Conservation (phyloP, 1,140 invertebrate genomes). For the Tetraneura akinire region DNA sequence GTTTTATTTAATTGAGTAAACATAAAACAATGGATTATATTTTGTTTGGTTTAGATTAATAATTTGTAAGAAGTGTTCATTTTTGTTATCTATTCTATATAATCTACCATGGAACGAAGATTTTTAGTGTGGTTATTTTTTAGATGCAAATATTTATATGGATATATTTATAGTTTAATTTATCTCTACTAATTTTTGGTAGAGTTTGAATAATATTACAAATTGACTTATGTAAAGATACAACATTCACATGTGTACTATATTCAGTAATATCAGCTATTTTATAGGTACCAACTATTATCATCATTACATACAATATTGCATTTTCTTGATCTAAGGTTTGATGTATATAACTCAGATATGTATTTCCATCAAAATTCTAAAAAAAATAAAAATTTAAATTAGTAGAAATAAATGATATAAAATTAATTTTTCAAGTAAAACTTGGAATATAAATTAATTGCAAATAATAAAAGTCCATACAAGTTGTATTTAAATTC, state of each 20-base stretch:
- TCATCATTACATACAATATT: conserved; percentile 36
- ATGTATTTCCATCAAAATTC: background rate
- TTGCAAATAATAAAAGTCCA: background rate
- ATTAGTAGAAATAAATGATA: too few species aligned
- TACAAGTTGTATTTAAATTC: background rate
- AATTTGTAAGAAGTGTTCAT: background rate
- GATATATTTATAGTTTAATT: background rate
- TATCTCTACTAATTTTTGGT: background rate
- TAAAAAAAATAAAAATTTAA: conserved; percentile 20
- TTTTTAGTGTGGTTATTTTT: background rate
- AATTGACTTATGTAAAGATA: conserved; percentile 9
- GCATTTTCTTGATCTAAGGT: conserved; percentile 19
- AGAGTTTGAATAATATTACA: conserved; percentile 20
- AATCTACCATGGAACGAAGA: background rate
- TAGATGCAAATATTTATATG: background rate
- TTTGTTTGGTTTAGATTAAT: background rate
- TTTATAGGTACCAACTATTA: conserved; percentile 14
- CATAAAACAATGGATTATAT: background rate
- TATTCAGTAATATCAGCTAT: conserved; percentile 11
- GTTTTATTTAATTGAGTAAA: background rate
- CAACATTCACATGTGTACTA: conserved; percentile 8
- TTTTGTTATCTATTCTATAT: background rate
- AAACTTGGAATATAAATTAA: background rate
- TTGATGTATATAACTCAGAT: background rate
- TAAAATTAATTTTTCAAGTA: too few species aligned